Conservation (phyloP, 2,888 invertebrate species). For the Xestia rhomboidea region DNA sequence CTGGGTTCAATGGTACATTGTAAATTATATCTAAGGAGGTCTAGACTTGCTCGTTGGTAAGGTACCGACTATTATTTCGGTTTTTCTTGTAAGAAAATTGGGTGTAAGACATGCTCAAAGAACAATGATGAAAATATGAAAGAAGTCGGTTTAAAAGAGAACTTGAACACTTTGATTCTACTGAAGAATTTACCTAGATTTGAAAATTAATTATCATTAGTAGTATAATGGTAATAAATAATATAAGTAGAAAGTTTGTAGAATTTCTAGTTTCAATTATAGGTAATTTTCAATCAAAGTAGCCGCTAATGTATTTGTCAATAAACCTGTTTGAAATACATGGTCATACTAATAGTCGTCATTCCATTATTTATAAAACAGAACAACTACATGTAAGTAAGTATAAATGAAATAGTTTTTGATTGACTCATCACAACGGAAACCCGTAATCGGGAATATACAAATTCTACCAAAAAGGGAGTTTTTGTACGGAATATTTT, state of each 20-base stretch:
- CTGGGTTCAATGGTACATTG: constrained; percentile 54
- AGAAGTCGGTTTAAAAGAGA: background rate
- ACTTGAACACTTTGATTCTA: background rate
- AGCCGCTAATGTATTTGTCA: constrained; percentile 23
- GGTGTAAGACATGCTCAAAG: background rate
- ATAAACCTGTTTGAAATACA: constrained; percentile 14
- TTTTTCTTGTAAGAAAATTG: background rate
- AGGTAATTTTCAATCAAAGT: constrained; percentile 3
- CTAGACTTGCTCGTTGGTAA: constrained; percentile 27
- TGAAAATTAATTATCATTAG: background rate
- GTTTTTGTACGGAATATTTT: constrained; percentile 14
- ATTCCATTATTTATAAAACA: background rate
- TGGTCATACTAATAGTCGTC: background rate
- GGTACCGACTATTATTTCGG: background rate
- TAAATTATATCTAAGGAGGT: constrained; percentile 48
- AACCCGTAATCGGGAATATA: constrained; percentile 29
- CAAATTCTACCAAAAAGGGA: constrained; percentile 19
- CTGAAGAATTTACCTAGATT: background rate
- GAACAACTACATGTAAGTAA: background rate
- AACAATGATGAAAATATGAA: background rate
- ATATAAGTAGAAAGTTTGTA: background rate
- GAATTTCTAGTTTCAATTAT: background rate
- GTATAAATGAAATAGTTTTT: background rate
- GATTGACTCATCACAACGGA: constrained; percentile 39
- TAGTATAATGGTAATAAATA: background rate